These are phyloP conservation scores for Nephrotoma appendiculata DNA, from an alignment of 2,888 invertebrate species.

Conservation along the genomic window DNA sequence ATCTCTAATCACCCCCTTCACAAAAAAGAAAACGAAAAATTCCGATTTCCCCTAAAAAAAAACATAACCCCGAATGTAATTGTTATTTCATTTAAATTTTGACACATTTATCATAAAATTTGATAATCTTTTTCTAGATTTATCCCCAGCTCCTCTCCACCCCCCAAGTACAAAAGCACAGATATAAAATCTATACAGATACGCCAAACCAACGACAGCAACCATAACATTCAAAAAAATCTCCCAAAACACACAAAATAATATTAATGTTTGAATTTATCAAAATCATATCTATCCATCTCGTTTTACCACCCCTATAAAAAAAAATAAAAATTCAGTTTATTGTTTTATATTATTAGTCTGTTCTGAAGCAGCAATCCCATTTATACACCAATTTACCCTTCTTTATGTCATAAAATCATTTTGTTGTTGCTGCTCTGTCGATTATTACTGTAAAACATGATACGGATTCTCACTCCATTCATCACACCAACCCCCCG, in stretches of 20 bases:
- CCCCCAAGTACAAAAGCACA: background rate
- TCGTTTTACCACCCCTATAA: background rate
- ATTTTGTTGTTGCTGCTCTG: background rate
- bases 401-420: background rate
- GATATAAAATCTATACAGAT: background rate
- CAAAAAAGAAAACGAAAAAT: background rate
- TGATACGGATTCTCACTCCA: constrained; percentile 2
- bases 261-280: background rate
- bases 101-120: constrained; percentile 2
- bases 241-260: background rate
- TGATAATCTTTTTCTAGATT: background rate
- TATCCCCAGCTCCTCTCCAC: background rate
- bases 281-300: background rate
- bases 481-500: background rate
- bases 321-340: background rate
- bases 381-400: background rate
- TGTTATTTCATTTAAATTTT: constrained; percentile 3
- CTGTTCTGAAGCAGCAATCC: background rate
- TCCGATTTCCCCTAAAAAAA: background rate
- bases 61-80: background rate
- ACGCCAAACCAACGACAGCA: background rate
- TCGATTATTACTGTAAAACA: constrained; percentile 1
- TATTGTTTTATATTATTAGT: background rate
- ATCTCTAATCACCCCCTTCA: background rate
- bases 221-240: background rate